A percentile compares a stretch with the other conserved stretches of the same genome.
Conservation (phyloP, 1,140 invertebrate genomes). For the Leptinotarsa undecemlineata region DNA sequence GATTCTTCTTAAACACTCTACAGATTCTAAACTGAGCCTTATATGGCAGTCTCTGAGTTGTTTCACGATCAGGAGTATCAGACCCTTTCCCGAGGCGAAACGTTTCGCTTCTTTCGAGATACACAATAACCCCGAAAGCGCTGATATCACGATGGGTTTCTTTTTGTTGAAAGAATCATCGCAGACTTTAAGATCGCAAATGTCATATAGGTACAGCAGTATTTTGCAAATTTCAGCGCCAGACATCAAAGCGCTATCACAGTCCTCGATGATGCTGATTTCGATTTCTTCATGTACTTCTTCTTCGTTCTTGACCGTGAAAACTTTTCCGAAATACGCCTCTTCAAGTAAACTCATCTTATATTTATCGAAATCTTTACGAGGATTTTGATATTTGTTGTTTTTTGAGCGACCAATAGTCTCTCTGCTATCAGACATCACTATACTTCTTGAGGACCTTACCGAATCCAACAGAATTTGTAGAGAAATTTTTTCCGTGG, state of each 20-base stretch:
- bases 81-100: conserved; percentile 53
- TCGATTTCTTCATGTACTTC: conserved; percentile 26
- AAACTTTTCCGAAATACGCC: conserved; percentile 41
- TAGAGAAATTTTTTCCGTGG: conserved; percentile 23
- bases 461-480: conserved; percentile 38
- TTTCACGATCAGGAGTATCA: conserved; percentile 53
- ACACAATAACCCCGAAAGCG: conserved; percentile 57
- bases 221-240: conserved; percentile 57
- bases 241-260: conserved; percentile 35
- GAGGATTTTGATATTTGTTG: neutral
- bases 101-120: conserved; percentile 57
- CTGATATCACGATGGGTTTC: conserved; percentile 54
- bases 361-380: conserved; percentile 22
- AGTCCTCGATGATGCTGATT: conserved; percentile 24
- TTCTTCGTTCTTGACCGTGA: conserved; percentile 38
- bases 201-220: conserved; percentile 57
- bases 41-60: conserved; percentile 58
- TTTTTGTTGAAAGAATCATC: conserved; percentile 48
- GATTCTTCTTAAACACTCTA: conserved; percentile 54
- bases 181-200: conserved; percentile 54
- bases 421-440: conserved; percentile 31
- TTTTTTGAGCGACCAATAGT: conserved; percentile 22
- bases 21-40: conserved; percentile 58
- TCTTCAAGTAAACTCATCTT: conserved; percentile 37
- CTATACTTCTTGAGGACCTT: conserved; percentile 30